Evolutionary conservation across 2,113 vertebrate species (phyloP).

Genomic region (Cynopterus brachyotis): DNA sequence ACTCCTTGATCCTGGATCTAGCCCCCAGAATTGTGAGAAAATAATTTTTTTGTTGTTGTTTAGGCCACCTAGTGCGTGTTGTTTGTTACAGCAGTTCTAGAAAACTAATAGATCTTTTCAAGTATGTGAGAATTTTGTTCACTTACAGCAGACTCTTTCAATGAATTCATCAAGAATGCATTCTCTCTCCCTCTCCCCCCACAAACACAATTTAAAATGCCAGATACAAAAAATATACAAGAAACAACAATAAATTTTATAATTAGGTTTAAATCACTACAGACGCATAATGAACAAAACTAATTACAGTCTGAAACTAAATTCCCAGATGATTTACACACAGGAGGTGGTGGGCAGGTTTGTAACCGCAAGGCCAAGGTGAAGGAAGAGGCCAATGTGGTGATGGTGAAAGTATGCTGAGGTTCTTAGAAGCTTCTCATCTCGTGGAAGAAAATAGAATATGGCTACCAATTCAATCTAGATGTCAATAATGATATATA

Average conservation of each 20-base stretch:
- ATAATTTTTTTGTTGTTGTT: background rate
- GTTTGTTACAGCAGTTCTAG: background rate
- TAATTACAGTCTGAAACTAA: background rate
- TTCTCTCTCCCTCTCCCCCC: background rate
- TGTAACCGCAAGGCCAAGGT: background rate
- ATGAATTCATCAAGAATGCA: background rate
- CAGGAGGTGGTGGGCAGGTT: background rate
- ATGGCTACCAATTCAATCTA: background rate
- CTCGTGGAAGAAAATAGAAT: background rate
- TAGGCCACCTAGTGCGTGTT: background rate
- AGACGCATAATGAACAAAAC: background rate
- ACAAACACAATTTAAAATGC: background rate
- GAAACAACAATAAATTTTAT: background rate
- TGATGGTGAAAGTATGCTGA: background rate
- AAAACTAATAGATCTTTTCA: background rate
- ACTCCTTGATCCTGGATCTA: background rate
- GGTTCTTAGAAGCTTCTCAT: background rate
- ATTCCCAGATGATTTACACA: background rate
- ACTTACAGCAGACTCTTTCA: background rate
- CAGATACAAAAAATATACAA: background rate
- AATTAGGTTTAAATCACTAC: background rate
- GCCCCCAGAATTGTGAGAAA: background rate
- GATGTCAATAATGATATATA: background rate
- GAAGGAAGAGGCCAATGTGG: background rate
- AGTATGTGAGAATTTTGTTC: background rate